Evolutionary conservation across 92 coral and sea anemone species (phyloP), one percentile per base, ranked within the genome.

Genomic region (Heliopora coerulea): DNA sequence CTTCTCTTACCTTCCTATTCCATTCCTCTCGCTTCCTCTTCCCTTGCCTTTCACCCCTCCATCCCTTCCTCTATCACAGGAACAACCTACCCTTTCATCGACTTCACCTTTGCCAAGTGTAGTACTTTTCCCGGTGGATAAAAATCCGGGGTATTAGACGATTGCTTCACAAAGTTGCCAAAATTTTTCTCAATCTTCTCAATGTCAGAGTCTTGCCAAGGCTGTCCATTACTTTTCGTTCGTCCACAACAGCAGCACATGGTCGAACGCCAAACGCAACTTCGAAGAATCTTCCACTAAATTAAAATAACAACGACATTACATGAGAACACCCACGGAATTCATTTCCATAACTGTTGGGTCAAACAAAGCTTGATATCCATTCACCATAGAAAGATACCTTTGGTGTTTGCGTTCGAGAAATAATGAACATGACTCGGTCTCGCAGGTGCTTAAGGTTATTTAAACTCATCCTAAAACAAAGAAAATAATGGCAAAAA

Each of bases 231-330:
- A 57, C 84, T 79, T 31, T 91, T 85, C 18, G 75, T 78, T 66
- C 91, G 87, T 14, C 93, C 90, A 14, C 80, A 79, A 59, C 98
- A 91, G 62, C 98, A 93, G 39, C 83, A 88, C 65, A 93, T 87
- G 29, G 91, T 91, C 32, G 95, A 87, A 6, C 89, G 89, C 63
- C 96, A 93, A 5, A 85, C 95, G 67, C 96, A 93, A 1, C 98
- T 91, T 8, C 96, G 96, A 21, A 93, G 83, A 73, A 93, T 93
- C 78, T 87, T 87, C 98, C 98, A 93, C 98, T 93, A 30, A 75
- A 27, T n/a, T 8, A 8, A 37, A 1, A 23, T 21, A 54, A 33
- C 21, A 65, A 28, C 33, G 27, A 58, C 6, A 37, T 37, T 37
- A 37, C 42, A 37, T 37, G 6, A n/a, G n/a, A n/a, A n/a, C n/a